phyloP scores from a whole-genome alignment of 2,113 vertebrate species.

The Aptenodytes patagonicus region DNA sequence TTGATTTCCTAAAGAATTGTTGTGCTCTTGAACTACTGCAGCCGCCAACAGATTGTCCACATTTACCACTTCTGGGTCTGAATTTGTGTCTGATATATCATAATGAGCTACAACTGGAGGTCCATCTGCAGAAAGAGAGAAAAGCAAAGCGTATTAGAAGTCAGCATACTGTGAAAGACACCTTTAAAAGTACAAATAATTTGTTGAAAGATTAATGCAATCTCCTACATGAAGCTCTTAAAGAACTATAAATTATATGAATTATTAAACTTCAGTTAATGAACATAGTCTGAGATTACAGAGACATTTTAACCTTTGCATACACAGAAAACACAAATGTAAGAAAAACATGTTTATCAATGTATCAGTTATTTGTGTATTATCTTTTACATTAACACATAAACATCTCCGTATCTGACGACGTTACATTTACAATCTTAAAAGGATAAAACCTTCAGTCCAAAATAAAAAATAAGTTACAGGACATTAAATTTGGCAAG shows the following conservation, averaged over 20 bases:
- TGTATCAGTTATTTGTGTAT: not conserved
- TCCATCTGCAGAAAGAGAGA: constrained; percentile 86
- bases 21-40: constrained; percentile 90
- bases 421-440: not conserved
- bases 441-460: constrained; percentile 12
- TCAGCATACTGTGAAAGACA: not conserved
- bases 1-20: constrained; percentile 82
- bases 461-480: not conserved
- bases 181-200: not conserved
- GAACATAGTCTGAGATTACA: not conserved
- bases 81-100: constrained; percentile 95
- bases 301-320: constrained; percentile 33
- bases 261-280: not conserved
- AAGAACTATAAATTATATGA: not conserved
- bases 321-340: constrained; percentile 34
- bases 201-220: not conserved
- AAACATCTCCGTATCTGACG: not conserved
- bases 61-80: constrained; percentile 90
- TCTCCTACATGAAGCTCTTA: not conserved
- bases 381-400: not conserved
- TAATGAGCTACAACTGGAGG: constrained; percentile 91
- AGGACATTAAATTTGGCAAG: not conserved
- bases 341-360: not conserved
- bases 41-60: constrained; percentile 89
- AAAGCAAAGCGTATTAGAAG: constrained; percentile 68